Conservation (phyloP, 2,113 vertebrate genomes). For the Cynopterus brachyotis region DNA sequence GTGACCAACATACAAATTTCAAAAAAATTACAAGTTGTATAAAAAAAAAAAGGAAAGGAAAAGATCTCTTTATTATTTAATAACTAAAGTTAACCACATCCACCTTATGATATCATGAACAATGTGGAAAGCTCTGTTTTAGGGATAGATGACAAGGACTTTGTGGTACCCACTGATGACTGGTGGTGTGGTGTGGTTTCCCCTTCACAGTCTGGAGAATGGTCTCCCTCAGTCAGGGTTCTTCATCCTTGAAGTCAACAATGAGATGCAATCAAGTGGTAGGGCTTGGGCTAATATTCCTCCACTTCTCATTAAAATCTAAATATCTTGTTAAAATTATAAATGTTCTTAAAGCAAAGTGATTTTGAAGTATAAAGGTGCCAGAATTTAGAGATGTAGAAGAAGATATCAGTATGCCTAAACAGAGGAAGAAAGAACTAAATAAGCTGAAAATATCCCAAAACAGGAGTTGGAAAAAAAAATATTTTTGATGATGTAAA, state of each 20-base stretch:
- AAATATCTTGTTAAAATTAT: neutral
- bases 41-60: neutral
- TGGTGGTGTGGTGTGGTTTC: neutral
- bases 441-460: neutral
- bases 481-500: neutral
- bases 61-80: neutral
- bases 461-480: neutral
- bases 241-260: neutral
- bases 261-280: neutral
- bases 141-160: too few relatives aligned
- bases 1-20: slow-evolving; percentile 6
- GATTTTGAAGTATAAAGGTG: neutral
- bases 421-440: neutral
- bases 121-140: neutral
- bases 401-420: neutral
- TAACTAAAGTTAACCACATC: neutral
- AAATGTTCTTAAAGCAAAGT: slow-evolving; percentile 9
- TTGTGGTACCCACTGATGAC: neutral
- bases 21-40: neutral
- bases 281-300: neutral
- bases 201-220: neutral
- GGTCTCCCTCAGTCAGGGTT: too few relatives aligned
- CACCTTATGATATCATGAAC: neutral
- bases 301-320: neutral
- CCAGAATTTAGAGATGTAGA: slow-evolving; percentile 8